A percentile compares a stretch with the other conserved stretches of the same genome.
These are phyloP conservation scores for Osmerus mordax DNA, from an alignment of 2,113 vertebrate genomes.

Conservation along the genomic window DNA sequence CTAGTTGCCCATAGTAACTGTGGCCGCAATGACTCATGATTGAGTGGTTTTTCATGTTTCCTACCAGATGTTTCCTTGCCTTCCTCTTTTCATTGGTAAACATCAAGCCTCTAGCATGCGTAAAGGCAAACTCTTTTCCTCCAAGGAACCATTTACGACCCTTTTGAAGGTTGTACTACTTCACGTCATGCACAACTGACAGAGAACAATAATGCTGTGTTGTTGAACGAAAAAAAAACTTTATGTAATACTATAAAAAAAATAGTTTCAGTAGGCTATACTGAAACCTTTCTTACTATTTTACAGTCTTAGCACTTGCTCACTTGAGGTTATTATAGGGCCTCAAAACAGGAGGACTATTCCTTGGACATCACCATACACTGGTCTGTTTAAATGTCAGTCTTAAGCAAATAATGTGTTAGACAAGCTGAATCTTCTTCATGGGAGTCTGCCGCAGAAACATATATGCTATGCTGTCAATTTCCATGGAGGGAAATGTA, in stretches of 20 bases:
- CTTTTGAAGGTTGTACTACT: not conserved
- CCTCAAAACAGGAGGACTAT: too few relatives aligned
- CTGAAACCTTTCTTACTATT: too few relatives aligned
- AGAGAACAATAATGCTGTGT: not conserved
- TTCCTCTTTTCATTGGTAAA: slow-evolving; percentile 22
- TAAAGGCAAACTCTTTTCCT: not conserved
- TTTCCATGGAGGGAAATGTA: not conserved
- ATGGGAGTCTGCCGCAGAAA: too few relatives aligned
- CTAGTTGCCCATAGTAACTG: slow-evolving; percentile 6
- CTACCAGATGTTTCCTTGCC: slow-evolving; percentile 22
- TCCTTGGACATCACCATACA: too few relatives aligned
- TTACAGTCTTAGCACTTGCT: too few relatives aligned
- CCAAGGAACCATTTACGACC: not conserved
- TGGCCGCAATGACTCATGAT: slow-evolving; percentile 27
- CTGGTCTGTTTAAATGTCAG: too few relatives aligned
- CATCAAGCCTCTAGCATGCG: not conserved
- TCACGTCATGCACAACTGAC: not conserved
- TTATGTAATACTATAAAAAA: not conserved
- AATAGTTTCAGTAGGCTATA: too few relatives aligned
- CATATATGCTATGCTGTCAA: not conserved
- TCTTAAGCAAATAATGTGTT: too few relatives aligned
- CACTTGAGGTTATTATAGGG: too few relatives aligned
- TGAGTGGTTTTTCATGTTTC: slow-evolving; percentile 16
- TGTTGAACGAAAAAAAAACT: not conserved
- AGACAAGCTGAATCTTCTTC: too few relatives aligned